A percentile compares a stretch with the other conserved stretches of the same genome.
These are phyloP conservation scores for Macropus fuliginosus DNA, from an alignment of 2,797 vertebrate species.

Conservation along the genomic window DNA sequence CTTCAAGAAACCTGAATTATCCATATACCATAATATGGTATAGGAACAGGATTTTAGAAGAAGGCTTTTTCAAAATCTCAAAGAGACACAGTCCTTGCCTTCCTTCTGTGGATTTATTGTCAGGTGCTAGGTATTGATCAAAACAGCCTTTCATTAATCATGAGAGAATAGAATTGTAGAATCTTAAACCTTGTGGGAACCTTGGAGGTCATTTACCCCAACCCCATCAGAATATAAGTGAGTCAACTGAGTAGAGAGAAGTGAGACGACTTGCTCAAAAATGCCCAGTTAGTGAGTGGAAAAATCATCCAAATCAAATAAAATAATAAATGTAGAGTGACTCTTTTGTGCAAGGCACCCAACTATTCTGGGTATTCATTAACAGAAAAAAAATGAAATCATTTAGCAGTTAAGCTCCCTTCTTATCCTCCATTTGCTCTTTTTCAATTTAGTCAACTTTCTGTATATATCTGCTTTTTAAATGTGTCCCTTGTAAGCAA, in stretches of 20 bases:
- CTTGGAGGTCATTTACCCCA: background rate
- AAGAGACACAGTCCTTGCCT: background rate
- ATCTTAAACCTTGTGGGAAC: background rate
- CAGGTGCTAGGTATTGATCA: background rate
- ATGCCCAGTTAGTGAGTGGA: background rate
- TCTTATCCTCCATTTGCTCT: background rate
- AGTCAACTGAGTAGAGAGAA: background rate
- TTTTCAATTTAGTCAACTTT: background rate
- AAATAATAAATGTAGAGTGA: background rate
- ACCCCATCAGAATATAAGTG: background rate
- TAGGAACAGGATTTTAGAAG: background rate
- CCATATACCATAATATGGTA: background rate
- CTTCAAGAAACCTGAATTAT: background rate
- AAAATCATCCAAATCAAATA: background rate
- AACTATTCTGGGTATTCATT: background rate
- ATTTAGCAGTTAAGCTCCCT: background rate
- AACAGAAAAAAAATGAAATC: background rate
- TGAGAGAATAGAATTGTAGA: background rate
- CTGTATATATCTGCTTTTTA: background rate
- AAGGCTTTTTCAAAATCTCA: background rate
- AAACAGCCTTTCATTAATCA: background rate
- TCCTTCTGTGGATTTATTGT: background rate
- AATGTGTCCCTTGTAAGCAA: background rate
- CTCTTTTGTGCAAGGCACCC: background rate
- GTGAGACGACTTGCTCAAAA: background rate